Percentiles rank a stretch among this genome's conserved stretches.
These are phyloP conservation scores for Centruroides sculpturatus DNA, from an alignment of 1,140 invertebrate species.

Conservation along the genomic window DNA sequence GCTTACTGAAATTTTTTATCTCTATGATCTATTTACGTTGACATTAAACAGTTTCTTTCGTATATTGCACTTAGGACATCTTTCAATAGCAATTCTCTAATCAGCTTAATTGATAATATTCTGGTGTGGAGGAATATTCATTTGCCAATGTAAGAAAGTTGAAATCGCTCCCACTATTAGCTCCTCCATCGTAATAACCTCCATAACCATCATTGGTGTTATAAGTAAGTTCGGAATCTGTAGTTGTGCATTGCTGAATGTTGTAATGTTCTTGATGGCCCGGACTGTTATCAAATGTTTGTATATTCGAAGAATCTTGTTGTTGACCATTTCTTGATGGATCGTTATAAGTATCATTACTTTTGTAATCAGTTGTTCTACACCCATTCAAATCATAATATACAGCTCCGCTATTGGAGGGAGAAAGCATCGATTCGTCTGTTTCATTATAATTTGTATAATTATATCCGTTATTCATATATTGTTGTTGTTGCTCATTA, in stretches of 20 bases:
- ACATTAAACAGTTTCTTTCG: too few species aligned
- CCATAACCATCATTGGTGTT: slow-evolving; percentile 8
- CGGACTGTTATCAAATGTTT: slow-evolving; percentile 6
- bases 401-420: background rate
- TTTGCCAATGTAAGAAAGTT: slow-evolving; percentile 14
- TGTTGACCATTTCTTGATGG: slow-evolving; percentile 4
- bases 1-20: too few species aligned
- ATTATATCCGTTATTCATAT: too few species aligned
- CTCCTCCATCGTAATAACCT: slow-evolving; percentile 2
- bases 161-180: slow-evolving; percentile 12
- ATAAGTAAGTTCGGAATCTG: slow-evolving; percentile 5
- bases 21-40: too few species aligned
- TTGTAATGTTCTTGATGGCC: slow-evolving; percentile 8
- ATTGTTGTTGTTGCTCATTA: background rate
- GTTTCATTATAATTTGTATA: too few species aligned
- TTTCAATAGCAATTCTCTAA: background rate
- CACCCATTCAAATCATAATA: slow-evolving; percentile 7
- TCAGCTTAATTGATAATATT: slow-evolving; percentile 17
- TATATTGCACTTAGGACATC: too few species aligned
- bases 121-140: slow-evolving; percentile 9
- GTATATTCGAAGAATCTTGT: slow-evolving; percentile 10
- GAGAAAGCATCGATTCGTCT: too few species aligned
- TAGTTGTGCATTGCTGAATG: slow-evolving; percentile 1
- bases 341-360: background rate
- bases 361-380: slow-evolving; percentile 6